A percentile compares a stretch with the other conserved stretches of the same genome.
Conservation (phyloP, 1,140 invertebrate genomes). For the Papilio helenus region DNA sequence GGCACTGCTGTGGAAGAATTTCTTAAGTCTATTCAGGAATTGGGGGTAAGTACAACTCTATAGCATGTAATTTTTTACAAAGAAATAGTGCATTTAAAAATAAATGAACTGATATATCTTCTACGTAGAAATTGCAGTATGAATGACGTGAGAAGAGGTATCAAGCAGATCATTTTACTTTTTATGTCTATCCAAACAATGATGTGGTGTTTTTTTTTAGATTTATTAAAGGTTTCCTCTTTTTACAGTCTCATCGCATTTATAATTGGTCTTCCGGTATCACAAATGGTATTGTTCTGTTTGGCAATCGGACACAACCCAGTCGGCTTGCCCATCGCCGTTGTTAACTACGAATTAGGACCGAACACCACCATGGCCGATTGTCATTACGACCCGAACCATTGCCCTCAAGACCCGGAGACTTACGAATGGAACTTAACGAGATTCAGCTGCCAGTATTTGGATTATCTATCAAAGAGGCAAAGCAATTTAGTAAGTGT, state of each 20-base stretch:
- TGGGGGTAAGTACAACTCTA: constrained; percentile 86
- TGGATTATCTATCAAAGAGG: constrained; percentile 86
- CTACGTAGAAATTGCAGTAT: no score
- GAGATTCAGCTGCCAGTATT: constrained; percentile 89
- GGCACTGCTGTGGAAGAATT: constrained; percentile 96
- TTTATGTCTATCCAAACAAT: no score
- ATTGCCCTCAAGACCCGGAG: constrained; percentile 81
- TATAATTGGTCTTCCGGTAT: constrained; percentile 94
- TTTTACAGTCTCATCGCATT: constrained; percentile 91
- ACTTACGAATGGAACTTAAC: constrained; percentile 84
- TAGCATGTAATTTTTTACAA: no score
- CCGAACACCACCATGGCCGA: constrained; percentile 82
- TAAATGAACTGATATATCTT: no score
- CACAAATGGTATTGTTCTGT: constrained; percentile 97
- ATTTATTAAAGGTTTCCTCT: constrained; percentile 34
- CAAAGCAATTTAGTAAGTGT: constrained; percentile 85
- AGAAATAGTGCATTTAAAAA: no score
- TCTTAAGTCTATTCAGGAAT: constrained; percentile 95
- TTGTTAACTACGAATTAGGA: constrained; percentile 91
- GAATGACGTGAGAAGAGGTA: no score
- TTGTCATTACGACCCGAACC: constrained; percentile 74
- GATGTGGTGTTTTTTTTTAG: no score
- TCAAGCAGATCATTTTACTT: no score
- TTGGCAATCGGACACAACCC: constrained; percentile 96
- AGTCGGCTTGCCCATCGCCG: constrained; percentile 90